These are phyloP conservation scores for Eudasyphora cyanicolor DNA, from an alignment of 2,888 invertebrate genomes.

Conservation along the genomic window DNA sequence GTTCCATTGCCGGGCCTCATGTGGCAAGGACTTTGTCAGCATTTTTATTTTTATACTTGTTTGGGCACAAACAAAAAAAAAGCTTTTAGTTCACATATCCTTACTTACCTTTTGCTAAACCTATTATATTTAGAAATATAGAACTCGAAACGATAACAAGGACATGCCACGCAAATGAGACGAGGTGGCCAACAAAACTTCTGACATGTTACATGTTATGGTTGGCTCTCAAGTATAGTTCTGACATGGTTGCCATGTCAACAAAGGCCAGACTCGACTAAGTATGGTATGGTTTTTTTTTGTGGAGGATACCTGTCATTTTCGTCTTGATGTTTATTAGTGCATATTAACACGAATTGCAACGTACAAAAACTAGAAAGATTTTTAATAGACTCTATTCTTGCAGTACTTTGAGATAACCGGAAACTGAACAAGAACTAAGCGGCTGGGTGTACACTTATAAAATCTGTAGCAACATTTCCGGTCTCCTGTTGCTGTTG, in stretches of 20 bases:
- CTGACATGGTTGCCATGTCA: background rate
- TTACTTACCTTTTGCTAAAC: conserved; percentile 25
- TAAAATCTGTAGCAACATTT: background rate
- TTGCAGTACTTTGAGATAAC: conserved; percentile 50
- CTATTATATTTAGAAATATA: conserved; percentile 35
- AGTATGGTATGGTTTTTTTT: background rate
- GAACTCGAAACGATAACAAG: background rate
- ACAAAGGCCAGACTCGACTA: background rate
- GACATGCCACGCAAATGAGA: background rate
- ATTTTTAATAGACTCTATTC: conserved; percentile 50
- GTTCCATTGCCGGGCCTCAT: background rate
- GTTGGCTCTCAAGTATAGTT: background rate
- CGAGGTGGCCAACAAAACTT: background rate
- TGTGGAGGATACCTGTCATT: background rate
- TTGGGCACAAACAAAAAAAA: background rate
- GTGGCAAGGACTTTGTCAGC: conserved; percentile 4
- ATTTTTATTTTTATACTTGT: background rate
- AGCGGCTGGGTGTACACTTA: background rate
- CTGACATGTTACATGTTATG: background rate
- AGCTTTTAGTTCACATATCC: conserved; percentile 21
- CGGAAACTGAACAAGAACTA: conserved; percentile 1
- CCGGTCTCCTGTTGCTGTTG: background rate
- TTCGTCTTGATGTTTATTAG: conserved; percentile 51
- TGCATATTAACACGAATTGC: conserved; percentile 42
- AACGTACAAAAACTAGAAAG: background rate